A percentile compares a stretch with the other conserved stretches of the same genome.
Conservation (phyloP, 1,140 invertebrate genomes). For the Linepithema humile region DNA sequence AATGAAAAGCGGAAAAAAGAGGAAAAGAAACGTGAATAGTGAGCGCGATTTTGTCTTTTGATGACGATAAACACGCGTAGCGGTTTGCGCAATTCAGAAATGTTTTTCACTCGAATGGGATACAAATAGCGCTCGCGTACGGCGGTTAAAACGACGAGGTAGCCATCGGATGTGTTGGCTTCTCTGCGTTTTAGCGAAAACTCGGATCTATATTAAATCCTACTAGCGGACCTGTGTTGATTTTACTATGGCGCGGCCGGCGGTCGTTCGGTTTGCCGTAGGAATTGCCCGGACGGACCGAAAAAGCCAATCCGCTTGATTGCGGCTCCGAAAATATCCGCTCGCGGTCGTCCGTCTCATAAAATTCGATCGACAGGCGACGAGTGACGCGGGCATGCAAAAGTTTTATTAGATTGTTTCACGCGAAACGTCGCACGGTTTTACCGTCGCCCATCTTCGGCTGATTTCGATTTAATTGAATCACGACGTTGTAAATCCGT, state of each 20-base stretch:
- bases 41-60: conserved; percentile 27
- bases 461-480: background rate
- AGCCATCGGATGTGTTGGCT: conserved; percentile 11
- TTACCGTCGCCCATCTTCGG: background rate
- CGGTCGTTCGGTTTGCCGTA: conserved; percentile 46
- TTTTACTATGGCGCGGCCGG: conserved; percentile 37
- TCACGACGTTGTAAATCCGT: background rate
- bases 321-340: conserved; percentile 48
- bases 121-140: conserved; percentile 13
- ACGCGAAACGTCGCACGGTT: conserved; percentile 17
- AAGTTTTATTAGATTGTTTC: conserved; percentile 39
- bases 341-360: conserved; percentile 30
- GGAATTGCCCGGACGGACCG: conserved; percentile 25
- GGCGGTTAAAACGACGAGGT: background rate
- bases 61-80: conserved; percentile 28
- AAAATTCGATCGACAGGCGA: conserved; percentile 52
- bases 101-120: conserved; percentile 10
- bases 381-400: background rate
- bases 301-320: conserved; percentile 56
- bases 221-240: conserved; percentile 40
- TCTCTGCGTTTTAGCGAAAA: conserved; percentile 30
- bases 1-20: background rate
- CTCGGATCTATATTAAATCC: conserved; percentile 55
- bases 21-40: background rate
- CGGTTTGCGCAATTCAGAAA: background rate